Base-by-base conservation (phyloP, 2,888 invertebrate species). In the Acronicta psi region DNA sequence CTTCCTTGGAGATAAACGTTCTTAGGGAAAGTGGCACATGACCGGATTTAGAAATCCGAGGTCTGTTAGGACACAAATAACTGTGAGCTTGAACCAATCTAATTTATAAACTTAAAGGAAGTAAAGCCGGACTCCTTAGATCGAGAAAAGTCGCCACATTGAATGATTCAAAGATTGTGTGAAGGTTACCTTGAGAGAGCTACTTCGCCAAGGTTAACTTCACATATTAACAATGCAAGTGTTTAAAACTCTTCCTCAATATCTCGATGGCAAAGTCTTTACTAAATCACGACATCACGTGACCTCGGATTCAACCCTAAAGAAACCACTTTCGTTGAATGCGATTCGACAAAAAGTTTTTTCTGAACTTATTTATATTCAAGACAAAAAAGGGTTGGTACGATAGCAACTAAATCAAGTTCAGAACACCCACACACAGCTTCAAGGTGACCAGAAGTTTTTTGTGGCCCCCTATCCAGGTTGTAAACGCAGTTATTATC, bases 351-450 rank as follows among this genome's bases (percentile, higher is more conserved):
- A 55, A 61, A 65, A 64, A 49, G 77, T 81, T 91, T 91, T 89
- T 85, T 82, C 58, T 82, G 80, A 83, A 85, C 88, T 89, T 92
- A 92, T 93, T 92, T 92, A 91, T 92, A 90, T 92, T 92, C 91
- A 88, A 90, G 87, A 89, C 89, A 92, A 93, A 93, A 60, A 92
- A 91, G 92, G 92, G 91, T 92, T 90, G 87, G 91, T 91, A 90
- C 89, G 92, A 89, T 90, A 87, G 91, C 87, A 87, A 90, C 89
- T 90, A 91, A 93, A 92, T 92, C 92, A 91, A 89, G 88, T 90
- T 91, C 82, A 88, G 86, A 77, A 85, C 91, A 91, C 92, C 91
- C 88, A 92, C 92, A 92, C 92, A 82, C 75, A 61, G 82, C 82
- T 81, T 90, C 92, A 93, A 93, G 92, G 92, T 92, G 72, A 81